Evolutionary conservation across 2,888 invertebrate genomes (phyloP).

Genomic region (Metallyticus violacea): DNA sequence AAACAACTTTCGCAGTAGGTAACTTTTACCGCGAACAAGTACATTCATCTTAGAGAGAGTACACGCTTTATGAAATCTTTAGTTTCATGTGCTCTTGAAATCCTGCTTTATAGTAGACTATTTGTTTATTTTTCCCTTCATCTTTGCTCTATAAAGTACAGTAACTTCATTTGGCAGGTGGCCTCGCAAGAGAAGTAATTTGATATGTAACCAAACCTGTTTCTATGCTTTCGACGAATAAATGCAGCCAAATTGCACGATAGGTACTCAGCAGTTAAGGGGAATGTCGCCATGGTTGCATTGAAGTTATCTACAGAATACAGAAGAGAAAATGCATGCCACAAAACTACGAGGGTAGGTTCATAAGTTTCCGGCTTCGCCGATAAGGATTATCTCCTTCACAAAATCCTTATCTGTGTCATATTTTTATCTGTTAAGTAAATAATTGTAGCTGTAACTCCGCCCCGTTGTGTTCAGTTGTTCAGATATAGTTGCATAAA

Average conservation of each 20-base stretch:
- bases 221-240: neutral
- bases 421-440: no score
- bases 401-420: no score
- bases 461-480: no score
- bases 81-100: neutral
- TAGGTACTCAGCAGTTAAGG: neutral
- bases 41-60: no score
- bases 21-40: no score
- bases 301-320: no score
- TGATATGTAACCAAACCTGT: conserved; percentile 17
- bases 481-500: no score
- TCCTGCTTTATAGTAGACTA: neutral
- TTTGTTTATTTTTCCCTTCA: neutral
- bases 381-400: no score
- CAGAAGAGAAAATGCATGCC: no score
- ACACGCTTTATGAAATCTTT: neutral
- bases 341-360: no score
- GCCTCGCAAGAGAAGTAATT: neutral
- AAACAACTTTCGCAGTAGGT: neutral
- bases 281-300: neutral
- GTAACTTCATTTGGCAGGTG: neutral
- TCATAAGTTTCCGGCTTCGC: no score
- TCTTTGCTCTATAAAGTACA: neutral
- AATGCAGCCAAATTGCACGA: neutral
- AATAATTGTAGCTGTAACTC: no score